These are phyloP conservation scores for Neotragus pygmaeus DNA, from an alignment of 2,113 vertebrate species.

Conservation along the genomic window DNA sequence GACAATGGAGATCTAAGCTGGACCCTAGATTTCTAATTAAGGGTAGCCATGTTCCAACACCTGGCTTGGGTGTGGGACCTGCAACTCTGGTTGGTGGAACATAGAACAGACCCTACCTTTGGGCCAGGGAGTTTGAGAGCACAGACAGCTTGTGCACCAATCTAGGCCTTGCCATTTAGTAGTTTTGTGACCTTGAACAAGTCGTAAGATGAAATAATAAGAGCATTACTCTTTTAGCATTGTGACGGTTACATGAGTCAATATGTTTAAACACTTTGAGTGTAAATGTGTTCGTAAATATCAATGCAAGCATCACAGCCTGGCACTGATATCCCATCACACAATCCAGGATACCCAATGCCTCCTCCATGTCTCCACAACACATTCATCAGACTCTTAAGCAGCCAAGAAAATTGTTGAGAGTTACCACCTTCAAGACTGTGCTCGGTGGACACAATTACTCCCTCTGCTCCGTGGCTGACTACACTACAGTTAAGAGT, in stretches of 20 bases:
- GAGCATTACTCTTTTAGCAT: background rate
- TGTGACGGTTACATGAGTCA: background rate
- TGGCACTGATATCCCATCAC: background rate
- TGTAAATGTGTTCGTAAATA: background rate
- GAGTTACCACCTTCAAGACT: background rate
- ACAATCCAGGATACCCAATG: background rate
- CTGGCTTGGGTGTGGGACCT: background rate
- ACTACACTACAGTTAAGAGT: background rate
- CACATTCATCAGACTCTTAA: background rate
- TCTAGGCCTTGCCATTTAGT: background rate
- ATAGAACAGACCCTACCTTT: background rate
- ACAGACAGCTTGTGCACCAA: too few relatives aligned
- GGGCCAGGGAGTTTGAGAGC: background rate
- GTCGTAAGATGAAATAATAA: background rate
- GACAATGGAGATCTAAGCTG: background rate
- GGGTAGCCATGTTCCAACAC: background rate
- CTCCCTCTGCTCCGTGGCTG: background rate
- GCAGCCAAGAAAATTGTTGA: background rate
- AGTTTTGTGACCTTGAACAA: background rate
- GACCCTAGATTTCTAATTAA: background rate
- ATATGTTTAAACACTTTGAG: background rate
- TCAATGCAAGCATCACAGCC: background rate
- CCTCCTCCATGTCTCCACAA: background rate
- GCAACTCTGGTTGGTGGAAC: background rate
- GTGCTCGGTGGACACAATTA: background rate